Conservation (phyloP, 2,113 vertebrate genomes). For the Nematolebias whitei region DNA sequence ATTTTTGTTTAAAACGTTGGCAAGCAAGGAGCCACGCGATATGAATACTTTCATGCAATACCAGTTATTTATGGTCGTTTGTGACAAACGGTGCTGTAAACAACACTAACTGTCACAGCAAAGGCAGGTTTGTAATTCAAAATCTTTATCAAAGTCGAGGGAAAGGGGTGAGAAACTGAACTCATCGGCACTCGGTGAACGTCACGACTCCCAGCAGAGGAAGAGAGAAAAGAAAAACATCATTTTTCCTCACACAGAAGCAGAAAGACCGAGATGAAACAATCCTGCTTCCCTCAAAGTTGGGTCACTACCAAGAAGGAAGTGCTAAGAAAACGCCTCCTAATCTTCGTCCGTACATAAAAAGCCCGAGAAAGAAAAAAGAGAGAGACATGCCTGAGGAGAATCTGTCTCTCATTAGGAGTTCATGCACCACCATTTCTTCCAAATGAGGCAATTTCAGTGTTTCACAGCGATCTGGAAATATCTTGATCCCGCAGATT, state of each 20-base stretch:
- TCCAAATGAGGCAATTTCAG: slow-evolving; percentile 56
- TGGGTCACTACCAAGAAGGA: slow-evolving; percentile 50
- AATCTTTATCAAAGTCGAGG: no score
- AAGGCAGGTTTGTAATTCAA: no score
- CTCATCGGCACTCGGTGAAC: slow-evolving; percentile 31
- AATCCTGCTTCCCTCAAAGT: slow-evolving; percentile 27
- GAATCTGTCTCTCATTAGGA: slow-evolving; percentile 51
- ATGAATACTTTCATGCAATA: no score
- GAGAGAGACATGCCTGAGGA: slow-evolving; percentile 45
- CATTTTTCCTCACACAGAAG: no score
- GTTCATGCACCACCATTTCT: slow-evolving; percentile 28
- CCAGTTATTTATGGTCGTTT: slow-evolving; percentile 3
- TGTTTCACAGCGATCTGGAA: slow-evolving; percentile 35
- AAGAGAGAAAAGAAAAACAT: slow-evolving; percentile 8
- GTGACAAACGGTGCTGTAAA: background rate
- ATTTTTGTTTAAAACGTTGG: no score
- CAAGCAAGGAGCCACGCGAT: no score
- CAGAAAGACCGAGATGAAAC: slow-evolving; percentile 42
- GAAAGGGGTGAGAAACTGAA: slow-evolving; percentile 10
- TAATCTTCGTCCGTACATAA: slow-evolving; percentile 56
- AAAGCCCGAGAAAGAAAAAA: slow-evolving; percentile 14
- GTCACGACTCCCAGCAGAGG: slow-evolving; percentile 25
- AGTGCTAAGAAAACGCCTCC: slow-evolving; percentile 34
- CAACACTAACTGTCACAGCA: no score
- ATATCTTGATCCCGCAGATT: slow-evolving; percentile 32